phyloP scores from a whole-genome alignment of 2,888 invertebrate genomes.

The Ochropleura plecta region DNA sequence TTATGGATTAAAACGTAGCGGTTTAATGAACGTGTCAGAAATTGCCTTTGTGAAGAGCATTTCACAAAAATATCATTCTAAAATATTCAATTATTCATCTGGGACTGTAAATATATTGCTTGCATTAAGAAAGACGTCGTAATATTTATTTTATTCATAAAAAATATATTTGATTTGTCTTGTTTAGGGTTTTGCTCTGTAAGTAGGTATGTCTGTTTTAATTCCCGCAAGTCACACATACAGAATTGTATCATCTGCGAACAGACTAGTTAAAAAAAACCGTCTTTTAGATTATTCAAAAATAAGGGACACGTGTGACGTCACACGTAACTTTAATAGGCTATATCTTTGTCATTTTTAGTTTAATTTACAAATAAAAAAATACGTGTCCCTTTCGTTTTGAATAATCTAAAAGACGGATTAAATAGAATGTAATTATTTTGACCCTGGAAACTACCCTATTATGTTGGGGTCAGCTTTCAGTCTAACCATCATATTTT shows the following conservation, averaged over 20 bases:
- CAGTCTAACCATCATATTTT: not conserved
- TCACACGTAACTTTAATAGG: too few relatives aligned
- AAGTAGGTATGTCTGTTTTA: not conserved
- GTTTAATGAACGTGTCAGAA: slow-evolving; percentile 51
- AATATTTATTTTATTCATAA: slow-evolving; percentile 14
- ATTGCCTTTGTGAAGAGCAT: slow-evolving; percentile 50
- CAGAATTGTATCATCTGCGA: too few relatives aligned
- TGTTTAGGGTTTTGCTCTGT: not conserved
- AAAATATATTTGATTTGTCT: not conserved
- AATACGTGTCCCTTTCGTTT: too few relatives aligned
- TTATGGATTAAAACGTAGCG: not conserved
- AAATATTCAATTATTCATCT: slow-evolving; percentile 51
- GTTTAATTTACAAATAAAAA: too few relatives aligned
- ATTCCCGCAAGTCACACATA: not conserved
- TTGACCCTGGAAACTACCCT: too few relatives aligned
- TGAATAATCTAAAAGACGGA: too few relatives aligned
- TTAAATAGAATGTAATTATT: too few relatives aligned
- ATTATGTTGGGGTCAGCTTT: not conserved
- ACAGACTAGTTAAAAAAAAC: too few relatives aligned
- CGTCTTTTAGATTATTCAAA: too few relatives aligned
- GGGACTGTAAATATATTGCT: slow-evolving; percentile 23
- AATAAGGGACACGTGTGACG: too few relatives aligned
- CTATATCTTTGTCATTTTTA: too few relatives aligned
- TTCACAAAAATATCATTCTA: slow-evolving; percentile 43
- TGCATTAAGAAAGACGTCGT: slow-evolving; percentile 2